phyloP scores from a whole-genome alignment of 1,140 invertebrate species.

The Meloidogyne exigua region DNA sequence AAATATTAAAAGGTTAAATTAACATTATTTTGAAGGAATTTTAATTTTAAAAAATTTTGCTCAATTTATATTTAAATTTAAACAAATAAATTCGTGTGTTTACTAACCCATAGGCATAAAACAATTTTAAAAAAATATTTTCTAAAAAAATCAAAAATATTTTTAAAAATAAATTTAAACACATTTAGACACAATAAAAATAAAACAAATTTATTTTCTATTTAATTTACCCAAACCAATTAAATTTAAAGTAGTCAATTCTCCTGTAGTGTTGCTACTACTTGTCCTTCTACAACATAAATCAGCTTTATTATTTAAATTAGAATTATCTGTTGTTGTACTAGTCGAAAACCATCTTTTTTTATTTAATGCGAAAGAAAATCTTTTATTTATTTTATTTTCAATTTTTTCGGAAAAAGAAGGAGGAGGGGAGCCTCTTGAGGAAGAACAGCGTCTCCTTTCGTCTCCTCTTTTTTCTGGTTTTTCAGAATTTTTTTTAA shows the following conservation, averaged over 20 bases:
- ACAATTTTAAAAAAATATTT: too few species aligned
- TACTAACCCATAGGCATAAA: too few species aligned
- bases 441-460: not conserved
- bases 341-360: constrained; percentile 24
- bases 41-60: not conserved
- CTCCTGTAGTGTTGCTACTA: not conserved
- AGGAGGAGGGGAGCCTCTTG: not conserved
- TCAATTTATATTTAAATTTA: too few species aligned
- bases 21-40: constrained; percentile 18
- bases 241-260: not conserved
- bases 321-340: not conserved
- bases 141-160: too few species aligned
- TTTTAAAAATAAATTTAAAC: too few species aligned
- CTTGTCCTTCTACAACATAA: constrained; percentile 7
- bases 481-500: constrained; percentile 3
- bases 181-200: too few species aligned
- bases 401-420: not conserved
- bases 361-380: constrained; percentile 23
- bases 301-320: not conserved
- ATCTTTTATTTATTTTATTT: not conserved
- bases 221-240: not conserved
- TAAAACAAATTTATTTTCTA: too few species aligned
- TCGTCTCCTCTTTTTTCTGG: not conserved
- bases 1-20: not conserved
- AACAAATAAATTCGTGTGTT: too few species aligned